Evolutionary conservation across 2,888 invertebrate species (phyloP), one percentile per base, ranked within the genome.

Genomic region (Automeris io): DNA sequence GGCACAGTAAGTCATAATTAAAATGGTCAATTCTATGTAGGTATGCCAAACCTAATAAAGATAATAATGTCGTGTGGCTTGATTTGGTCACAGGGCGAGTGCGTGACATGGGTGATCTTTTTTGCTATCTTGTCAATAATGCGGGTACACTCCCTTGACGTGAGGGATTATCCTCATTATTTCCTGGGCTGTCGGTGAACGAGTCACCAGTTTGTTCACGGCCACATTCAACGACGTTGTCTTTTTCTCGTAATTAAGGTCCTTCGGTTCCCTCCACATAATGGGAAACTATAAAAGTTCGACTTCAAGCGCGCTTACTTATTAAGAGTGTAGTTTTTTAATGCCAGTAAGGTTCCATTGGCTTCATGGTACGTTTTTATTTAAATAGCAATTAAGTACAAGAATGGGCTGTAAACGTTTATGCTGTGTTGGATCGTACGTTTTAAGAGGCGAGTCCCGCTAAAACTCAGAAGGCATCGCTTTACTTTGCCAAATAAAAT

Each of bases 381-480:
- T 83, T 81, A 73, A 83, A 82, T 76, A 77, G 76, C 80, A 82
- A 82, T 82, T 83, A 82, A 80, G 67, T 70, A 67, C 73, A 81
- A 82, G 83, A 83, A 83, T 81, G 79, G 81, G 79, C 70, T 70
- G 79, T 83, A 78, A 83, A 81, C 61, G 72, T 79, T 78, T 75
- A 78, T 72, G 62, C 65, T 58, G 68, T 59, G 71, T 62, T 68
- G 69, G 70, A 59, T 60, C 64, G 71, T 70, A 66, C 72, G 70
- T 57, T 79, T 80, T 72, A 72, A 73, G 64, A 69, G 61, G 60
- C 44, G 49, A 43, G 57, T 49, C 54, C 57, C 60, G 58, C 71
- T 67, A 64, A 67, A 64, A 51, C 60, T 57, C 49, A 55, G 53
- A 60, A 64, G 63, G 73, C 67, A 69, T 72, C 71, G 61, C 62